These are phyloP conservation scores for Eriocheir sinensis DNA, from an alignment of 1,140 invertebrate genomes.

Conservation along the genomic window DNA sequence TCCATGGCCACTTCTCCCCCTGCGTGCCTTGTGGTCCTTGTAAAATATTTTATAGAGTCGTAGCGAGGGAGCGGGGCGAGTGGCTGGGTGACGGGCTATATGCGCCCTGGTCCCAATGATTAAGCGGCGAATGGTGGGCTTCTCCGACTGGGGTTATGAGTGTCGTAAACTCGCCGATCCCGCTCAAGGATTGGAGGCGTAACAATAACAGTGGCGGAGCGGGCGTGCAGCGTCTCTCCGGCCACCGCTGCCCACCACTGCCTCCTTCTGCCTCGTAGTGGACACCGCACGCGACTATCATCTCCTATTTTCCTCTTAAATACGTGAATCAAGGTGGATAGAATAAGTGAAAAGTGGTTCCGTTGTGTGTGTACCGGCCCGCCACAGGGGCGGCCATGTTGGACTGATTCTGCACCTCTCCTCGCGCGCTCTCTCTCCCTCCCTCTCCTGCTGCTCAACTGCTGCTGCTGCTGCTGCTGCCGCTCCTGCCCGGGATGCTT, in stretches of 20 bases:
- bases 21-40: conserved; percentile 75
- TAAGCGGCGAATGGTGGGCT: conserved; percentile 79
- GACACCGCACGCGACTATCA: conserved; percentile 75
- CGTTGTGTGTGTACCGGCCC: conserved; percentile 53
- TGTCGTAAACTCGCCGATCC: conserved; percentile 79
- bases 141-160: conserved; percentile 79
- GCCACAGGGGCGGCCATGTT: conserved; percentile 65
- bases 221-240: conserved; percentile 70
- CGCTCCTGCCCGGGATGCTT: conserved; percentile 4
- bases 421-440: conserved; percentile 54
- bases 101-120: conserved; percentile 79
- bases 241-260: conserved; percentile 71
- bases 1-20: conserved; percentile 64
- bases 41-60: conserved; percentile 78
- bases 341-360: conserved; percentile 69
- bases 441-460: conserved; percentile 56
- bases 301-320: conserved; percentile 76
- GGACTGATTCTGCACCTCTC: conserved; percentile 36
- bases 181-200: conserved; percentile 80
- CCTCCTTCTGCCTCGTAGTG: conserved; percentile 74
- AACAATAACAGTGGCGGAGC: conserved; percentile 79
- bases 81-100: conserved; percentile 79
- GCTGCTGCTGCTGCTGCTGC: conserved; percentile 57
- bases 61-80: conserved; percentile 76
- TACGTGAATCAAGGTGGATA: conserved; percentile 69